Base-by-base conservation (phyloP, 1,140 invertebrate species). In the Goniozus legneri region DNA sequence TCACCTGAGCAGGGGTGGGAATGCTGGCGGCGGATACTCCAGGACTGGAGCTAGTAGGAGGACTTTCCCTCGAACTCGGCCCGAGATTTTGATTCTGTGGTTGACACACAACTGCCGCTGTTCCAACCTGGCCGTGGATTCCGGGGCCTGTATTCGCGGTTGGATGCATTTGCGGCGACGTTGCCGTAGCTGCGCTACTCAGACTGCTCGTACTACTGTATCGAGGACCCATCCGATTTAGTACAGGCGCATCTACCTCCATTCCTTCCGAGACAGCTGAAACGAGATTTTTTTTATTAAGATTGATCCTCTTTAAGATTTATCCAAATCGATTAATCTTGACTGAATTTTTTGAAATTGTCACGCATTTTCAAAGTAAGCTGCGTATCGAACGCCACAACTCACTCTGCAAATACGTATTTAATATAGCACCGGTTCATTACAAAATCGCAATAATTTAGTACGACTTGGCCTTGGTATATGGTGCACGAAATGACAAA, bases 201-300 rank as follows among this genome's bases (percentile, higher is more conserved):
- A 75, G 53, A 22, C 69, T 75, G 42, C 73, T 75, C 8, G 73
- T 76, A 46, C 71, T 77, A 41, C 74, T 77, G 46, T 77, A 77
- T 56, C 73, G 67, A 1, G 72, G 73, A 14, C 73, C 75, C 42
- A 69, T 62, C 10, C 71, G 62, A 18, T 71, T 59, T 1, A 76
- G 49, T 27, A 62, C 65, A 27, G 60, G 59, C n/a, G 65, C 58
- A 13, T 76, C 71, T 0, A 76, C 65, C 31, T 76, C 72, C 64
- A 72, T 70, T 7, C 46, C 54, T 50, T 74, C 72, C 61, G 47
- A 50, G 56, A 67, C 53, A 67, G 33, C 2, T 38, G 15, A 41
- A 48, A 32, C 2, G 16, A 10, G 21, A 27, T 14, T 1, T 41
- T 13, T 7, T 14, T 7, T 3, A n/a, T 40, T 27, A 0, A 40